These are phyloP conservation scores for Chrysotoxum bicinctum DNA, from an alignment of 2,888 invertebrate genomes.

Conservation along the genomic window DNA sequence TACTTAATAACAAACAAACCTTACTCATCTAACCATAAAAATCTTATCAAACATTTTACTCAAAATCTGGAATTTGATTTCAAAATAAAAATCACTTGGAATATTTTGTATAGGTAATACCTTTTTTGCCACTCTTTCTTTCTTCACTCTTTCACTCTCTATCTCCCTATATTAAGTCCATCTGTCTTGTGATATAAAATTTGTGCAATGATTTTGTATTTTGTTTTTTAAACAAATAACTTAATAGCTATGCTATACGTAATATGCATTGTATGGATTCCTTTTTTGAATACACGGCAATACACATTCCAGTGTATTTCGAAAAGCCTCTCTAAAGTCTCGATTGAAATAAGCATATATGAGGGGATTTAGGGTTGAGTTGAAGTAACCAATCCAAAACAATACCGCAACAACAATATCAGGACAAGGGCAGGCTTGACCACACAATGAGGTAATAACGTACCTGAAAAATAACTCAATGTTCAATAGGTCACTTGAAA, in stretches of 20 bases:
- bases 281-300: conserved; percentile 87
- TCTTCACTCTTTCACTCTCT: background rate
- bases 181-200: conserved; percentile 39
- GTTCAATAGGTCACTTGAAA: background rate
- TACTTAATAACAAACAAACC: background rate
- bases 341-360: conserved; percentile 98
- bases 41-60: conserved; percentile 60
- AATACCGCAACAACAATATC: conserved; percentile 93
- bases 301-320: conserved; percentile 92
- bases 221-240: conserved; percentile 12
- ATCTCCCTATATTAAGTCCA: conserved; percentile 3
- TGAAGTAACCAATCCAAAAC: conserved; percentile 99
- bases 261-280: conserved; percentile 81
- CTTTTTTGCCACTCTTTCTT: conserved; percentile 6
- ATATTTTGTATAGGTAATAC: conserved; percentile 13
- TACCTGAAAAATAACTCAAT: conserved; percentile 85
- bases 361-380: conserved; percentile 96
- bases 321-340: conserved; percentile 98
- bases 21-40: conserved; percentile 47
- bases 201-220: conserved; percentile 23
- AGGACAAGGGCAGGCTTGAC: conserved; percentile 92
- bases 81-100: conserved; percentile 32
- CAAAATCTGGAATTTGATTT: conserved; percentile 62
- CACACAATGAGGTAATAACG: conserved; percentile 91
- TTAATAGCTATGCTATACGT: conserved; percentile 78